Conservation (phyloP, 2,888 invertebrate genomes). For the Philereme transversata region DNA sequence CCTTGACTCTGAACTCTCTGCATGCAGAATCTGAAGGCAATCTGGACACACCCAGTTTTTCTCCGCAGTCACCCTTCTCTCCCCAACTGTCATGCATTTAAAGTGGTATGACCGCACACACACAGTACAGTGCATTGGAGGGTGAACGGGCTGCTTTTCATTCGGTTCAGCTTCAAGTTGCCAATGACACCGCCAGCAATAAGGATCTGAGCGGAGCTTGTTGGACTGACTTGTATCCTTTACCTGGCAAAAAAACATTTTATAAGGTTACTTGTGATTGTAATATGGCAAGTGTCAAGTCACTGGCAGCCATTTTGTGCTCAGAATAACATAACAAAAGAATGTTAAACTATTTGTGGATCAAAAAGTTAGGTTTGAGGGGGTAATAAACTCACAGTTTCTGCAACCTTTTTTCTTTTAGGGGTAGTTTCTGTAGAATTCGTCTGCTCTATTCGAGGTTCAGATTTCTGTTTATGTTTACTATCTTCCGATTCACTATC, state of each 20-base stretch:
- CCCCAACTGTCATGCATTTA: constrained; percentile 86
- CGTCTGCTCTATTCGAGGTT: constrained; percentile 41
- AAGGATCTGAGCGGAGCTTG: constrained; percentile 86
- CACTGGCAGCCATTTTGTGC: constrained; percentile 47
- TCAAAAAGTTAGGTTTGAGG: constrained; percentile 25
- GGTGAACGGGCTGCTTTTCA: constrained; percentile 55
- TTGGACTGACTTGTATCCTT: constrained; percentile 40
- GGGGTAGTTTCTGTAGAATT: constrained; percentile 41
- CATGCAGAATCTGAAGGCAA: constrained; percentile 89
- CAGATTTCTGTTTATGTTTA: constrained; percentile 44
- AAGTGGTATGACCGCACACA: constrained; percentile 94
- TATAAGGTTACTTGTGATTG: constrained; percentile 1
- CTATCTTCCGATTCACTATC: constrained; percentile 48
- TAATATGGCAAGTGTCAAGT: constrained; percentile 15
- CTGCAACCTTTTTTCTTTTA: constrained; percentile 49
- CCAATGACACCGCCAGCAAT: constrained; percentile 96
- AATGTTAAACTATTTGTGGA: not conserved
- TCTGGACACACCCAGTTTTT: constrained; percentile 93
- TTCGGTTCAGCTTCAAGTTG: constrained; percentile 80
- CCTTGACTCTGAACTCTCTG: constrained; percentile 89
- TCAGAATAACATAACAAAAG: constrained; percentile 20
- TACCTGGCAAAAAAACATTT: constrained; percentile 42
- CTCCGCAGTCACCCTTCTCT: constrained; percentile 65
- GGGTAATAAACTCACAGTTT: constrained; percentile 39
- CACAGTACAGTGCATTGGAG: constrained; percentile 87